A percentile compares a stretch with the other conserved stretches of the same genome.
phyloP scores from a whole-genome alignment of 2,113 vertebrate species.

The Fulica atra region DNA sequence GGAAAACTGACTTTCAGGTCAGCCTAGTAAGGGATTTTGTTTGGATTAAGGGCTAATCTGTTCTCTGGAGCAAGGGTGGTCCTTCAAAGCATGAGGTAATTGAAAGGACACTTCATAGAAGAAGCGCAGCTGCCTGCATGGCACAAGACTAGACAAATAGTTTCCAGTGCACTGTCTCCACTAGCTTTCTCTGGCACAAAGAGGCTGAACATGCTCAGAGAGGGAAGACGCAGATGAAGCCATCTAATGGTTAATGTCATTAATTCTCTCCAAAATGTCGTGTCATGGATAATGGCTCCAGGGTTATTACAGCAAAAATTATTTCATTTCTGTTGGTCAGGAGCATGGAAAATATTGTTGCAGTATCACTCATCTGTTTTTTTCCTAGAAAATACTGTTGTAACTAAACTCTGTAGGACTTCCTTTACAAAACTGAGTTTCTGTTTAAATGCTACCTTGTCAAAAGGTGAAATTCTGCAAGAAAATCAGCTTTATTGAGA shows the following conservation, averaged over 20 bases:
- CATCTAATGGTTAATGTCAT: slow-evolving; percentile 59
- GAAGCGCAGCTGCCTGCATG: background rate
- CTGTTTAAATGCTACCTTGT: background rate
- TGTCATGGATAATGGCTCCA: slow-evolving; percentile 58
- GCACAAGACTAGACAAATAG: background rate
- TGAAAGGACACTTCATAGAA: background rate
- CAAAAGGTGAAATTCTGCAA: background rate
- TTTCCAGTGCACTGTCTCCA: background rate
- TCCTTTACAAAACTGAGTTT: background rate
- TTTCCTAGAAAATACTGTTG: slow-evolving; percentile 32
- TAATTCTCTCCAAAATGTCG: slow-evolving; percentile 62
- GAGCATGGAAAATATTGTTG: slow-evolving; percentile 70
- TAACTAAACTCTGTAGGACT: background rate
- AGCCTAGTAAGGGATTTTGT: slow-evolving; percentile 6
- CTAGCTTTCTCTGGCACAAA: slow-evolving; percentile 1
- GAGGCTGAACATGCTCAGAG: background rate
- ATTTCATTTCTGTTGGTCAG: slow-evolving; percentile 69
- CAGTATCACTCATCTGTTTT: slow-evolving; percentile 19
- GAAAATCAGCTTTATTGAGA: background rate
- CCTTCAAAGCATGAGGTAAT: slow-evolving; percentile 8
- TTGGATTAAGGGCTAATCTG: slow-evolving; percentile 11
- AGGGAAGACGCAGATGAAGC: background rate
- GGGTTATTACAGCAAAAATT: slow-evolving; percentile 52
- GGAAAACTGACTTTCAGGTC: background rate
- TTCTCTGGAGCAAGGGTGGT: slow-evolving; percentile 10